A percentile compares a stretch with the other conserved stretches of the same genome.
These are phyloP conservation scores for Mormyrus iriodes DNA, from an alignment of 2,113 vertebrate genomes.

Conservation along the genomic window DNA sequence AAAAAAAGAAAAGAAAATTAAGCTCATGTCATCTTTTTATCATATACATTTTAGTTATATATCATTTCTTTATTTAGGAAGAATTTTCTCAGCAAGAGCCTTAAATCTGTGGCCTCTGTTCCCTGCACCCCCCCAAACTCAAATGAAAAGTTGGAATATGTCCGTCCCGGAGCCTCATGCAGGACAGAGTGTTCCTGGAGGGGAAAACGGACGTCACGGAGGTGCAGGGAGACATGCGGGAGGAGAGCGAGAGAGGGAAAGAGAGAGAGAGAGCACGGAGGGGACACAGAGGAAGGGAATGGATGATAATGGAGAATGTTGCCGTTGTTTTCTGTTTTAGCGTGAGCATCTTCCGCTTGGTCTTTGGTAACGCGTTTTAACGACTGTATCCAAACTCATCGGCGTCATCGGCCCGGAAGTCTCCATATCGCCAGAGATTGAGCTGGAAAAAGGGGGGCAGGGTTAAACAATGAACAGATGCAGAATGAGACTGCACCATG, in stretches of 20 bases:
- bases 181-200: not conserved
- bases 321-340: constrained; percentile 26
- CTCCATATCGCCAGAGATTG: constrained; percentile 90
- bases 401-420: constrained; percentile 81
- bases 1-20: constrained; percentile 53
- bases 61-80: constrained; percentile 44
- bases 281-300: constrained; percentile 21
- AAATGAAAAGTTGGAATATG: not conserved
- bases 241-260: constrained; percentile 30
- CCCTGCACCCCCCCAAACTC: not conserved
- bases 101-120: constrained; percentile 29
- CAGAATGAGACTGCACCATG: not conserved
- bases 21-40: constrained; percentile 45
- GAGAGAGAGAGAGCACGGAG: constrained; percentile 36
- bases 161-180: not conserved
- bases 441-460: constrained; percentile 57
- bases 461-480: constrained; percentile 12
- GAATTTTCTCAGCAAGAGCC: constrained; percentile 45
- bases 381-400: constrained; percentile 83
- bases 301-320: constrained; percentile 43
- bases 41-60: constrained; percentile 51
- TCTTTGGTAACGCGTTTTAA: constrained; percentile 51
- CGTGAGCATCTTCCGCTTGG: constrained; percentile 32
- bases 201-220: not conserved
- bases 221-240: constrained; percentile 30